Percentiles rank a stretch among this genome's conserved stretches.
These are phyloP conservation scores for Aphidius colemani DNA, from an alignment of 2,888 invertebrate species.

Conservation along the genomic window DNA sequence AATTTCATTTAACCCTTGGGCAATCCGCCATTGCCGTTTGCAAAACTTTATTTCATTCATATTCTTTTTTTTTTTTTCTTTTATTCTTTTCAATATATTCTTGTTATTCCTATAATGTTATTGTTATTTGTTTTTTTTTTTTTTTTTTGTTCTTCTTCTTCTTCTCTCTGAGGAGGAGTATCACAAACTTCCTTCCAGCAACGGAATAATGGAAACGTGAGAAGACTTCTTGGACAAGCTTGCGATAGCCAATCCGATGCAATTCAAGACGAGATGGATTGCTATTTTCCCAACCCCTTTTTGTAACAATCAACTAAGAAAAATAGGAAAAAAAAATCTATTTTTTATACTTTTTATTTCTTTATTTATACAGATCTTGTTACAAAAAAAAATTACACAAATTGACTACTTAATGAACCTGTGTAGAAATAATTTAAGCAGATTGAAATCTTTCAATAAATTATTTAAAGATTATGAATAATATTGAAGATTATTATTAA, in stretches of 20 bases:
- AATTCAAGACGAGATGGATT: slow-evolving; percentile 18
- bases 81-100: not conserved
- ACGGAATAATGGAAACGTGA: slow-evolving; percentile 45
- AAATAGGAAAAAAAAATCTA: slow-evolving; percentile 5
- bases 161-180: slow-evolving; percentile 3
- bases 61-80: not conserved
- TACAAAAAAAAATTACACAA: not conserved
- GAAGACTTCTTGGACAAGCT: slow-evolving; percentile 34
- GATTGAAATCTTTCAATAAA: no score
- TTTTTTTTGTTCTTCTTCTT: slow-evolving; percentile 14
- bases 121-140: not conserved
- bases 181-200: slow-evolving; percentile 33
- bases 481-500: no score
- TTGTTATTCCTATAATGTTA: not conserved
- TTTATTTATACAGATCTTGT: not conserved
- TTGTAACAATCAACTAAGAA: not conserved
- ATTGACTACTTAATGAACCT: not conserved
- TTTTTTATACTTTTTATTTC: slow-evolving; percentile 7
- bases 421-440: not conserved
- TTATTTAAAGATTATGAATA: no score
- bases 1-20: no score
- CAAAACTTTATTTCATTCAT: not conserved
- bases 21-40: not conserved
- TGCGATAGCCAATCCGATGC: slow-evolving; percentile 17
- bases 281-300: not conserved